These are phyloP conservation scores for Abrostola triplasia DNA, from an alignment of 2,888 invertebrate species.

Conservation along the genomic window DNA sequence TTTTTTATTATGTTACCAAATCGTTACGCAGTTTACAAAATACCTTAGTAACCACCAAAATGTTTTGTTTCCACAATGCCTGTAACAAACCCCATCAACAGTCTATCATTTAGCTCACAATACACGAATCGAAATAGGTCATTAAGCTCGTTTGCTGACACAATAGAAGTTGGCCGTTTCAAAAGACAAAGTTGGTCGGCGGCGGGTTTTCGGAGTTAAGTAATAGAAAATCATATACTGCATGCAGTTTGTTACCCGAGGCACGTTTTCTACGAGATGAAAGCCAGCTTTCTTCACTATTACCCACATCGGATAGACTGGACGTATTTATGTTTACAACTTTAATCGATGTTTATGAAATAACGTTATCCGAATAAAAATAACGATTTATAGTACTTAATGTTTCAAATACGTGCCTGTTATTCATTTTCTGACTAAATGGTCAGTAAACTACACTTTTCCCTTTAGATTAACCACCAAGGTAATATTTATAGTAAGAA, in stretches of 20 bases:
- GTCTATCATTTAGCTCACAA: constrained; percentile 39
- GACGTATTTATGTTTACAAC: constrained; percentile 35
- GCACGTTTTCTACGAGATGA: constrained; percentile 60
- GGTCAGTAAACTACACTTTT: too few species aligned
- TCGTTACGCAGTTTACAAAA: too few species aligned
- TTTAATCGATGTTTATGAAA: constrained; percentile 18
- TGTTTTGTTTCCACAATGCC: constrained; percentile 9
- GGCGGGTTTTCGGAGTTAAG: constrained; percentile 40
- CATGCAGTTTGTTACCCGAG: constrained; percentile 51
- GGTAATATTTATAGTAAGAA: too few species aligned
- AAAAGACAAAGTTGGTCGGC: constrained; percentile 53
- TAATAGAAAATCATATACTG: constrained; percentile 63
- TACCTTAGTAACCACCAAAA: neutral
- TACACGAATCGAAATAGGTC: constrained; percentile 50
- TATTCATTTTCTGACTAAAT: too few species aligned
- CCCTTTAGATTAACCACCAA: too few species aligned
- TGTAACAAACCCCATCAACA: constrained; percentile 21
- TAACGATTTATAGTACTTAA: too few species aligned
- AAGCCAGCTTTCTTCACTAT: constrained; percentile 57
- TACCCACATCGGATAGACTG: constrained; percentile 51
- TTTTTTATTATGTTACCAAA: too few species aligned
- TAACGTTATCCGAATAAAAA: too few species aligned
- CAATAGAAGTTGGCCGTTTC: constrained; percentile 46
- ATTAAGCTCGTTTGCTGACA: constrained; percentile 46
- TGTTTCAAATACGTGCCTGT: too few species aligned